Evolutionary conservation across 2,888 invertebrate genomes (phyloP).

Genomic region (Rhingia campestris): DNA sequence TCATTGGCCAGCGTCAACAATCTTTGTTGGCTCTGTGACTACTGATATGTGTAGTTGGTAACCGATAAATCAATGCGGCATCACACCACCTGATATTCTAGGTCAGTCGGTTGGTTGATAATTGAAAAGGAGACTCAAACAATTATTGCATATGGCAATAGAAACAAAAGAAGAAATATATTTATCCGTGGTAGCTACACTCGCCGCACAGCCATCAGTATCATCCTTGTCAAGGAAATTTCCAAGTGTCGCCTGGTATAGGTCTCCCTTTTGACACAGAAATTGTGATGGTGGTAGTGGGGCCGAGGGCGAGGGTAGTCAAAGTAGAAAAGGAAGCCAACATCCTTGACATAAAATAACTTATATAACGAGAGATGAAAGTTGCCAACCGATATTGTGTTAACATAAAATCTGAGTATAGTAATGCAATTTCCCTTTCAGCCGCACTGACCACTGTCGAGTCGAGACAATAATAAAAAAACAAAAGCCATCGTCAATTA

Average conservation of each 20-base stretch:
- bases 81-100: conserved; percentile 54
- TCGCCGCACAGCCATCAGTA: conserved; percentile 19
- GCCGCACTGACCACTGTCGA: conserved; percentile 5
- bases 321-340: conserved; percentile 22
- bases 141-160: conserved; percentile 29
- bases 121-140: conserved; percentile 23
- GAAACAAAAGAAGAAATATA: conserved; percentile 6
- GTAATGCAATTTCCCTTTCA: conserved; percentile 14
- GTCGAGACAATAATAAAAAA: conserved; percentile 2
- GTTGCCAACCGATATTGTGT: conserved; percentile 33
- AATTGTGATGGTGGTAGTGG: neutral
- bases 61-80: conserved; percentile 65
- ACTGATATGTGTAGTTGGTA: conserved; percentile 12
- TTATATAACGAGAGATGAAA: conserved; percentile 67
- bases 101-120: conserved; percentile 32
- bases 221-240: conserved; percentile 38
- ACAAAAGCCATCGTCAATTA: conserved; percentile 19
- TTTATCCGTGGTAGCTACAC: conserved; percentile 22
- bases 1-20: conserved; percentile 64
- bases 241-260: conserved; percentile 37
- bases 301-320: neutral
- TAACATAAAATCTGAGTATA: neutral
- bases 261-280: conserved; percentile 8
- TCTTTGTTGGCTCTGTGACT: conserved; percentile 31
- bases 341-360: conserved; percentile 67